phyloP scores from a whole-genome alignment of 1,140 invertebrate genomes.

The Tetragonula clypearis region DNA sequence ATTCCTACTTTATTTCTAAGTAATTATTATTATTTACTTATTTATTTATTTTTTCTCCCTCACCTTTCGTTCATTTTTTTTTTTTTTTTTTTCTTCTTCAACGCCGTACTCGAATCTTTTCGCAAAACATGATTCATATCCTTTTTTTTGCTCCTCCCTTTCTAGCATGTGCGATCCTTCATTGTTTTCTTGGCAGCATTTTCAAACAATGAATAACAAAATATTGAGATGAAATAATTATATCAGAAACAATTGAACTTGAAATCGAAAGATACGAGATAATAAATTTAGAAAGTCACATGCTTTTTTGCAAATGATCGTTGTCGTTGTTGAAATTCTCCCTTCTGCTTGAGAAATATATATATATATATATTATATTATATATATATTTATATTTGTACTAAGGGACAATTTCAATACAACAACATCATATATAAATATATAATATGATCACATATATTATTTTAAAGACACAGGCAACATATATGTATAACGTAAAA shows the following conservation, averaged over 20 bases:
- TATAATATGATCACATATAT: constrained; percentile 43
- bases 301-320: neutral
- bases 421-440: too few species aligned
- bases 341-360: neutral
- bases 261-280: constrained; percentile 33
- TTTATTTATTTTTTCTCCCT: constrained; percentile 10
- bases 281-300: constrained; percentile 19
- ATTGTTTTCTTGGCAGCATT: constrained; percentile 73
- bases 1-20: constrained; percentile 56
- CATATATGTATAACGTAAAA: constrained; percentile 8
- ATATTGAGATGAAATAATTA: constrained; percentile 64
- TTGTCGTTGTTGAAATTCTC: neutral
- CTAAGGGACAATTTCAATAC: too few species aligned
- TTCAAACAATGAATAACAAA: constrained; percentile 63
- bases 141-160: constrained; percentile 32
- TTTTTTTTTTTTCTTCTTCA: neutral
- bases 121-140: constrained; percentile 44
- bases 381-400: neutral
- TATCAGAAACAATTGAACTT: constrained; percentile 69
- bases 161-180: constrained; percentile 38
- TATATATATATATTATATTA: neutral
- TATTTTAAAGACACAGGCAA: constrained; percentile 79
- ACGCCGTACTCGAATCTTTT: constrained; percentile 20
- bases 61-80: constrained; percentile 56
- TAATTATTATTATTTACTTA: constrained; percentile 74